These are phyloP conservation scores for Clistopyga incitator DNA, from an alignment of 2,888 invertebrate genomes.

Conservation along the genomic window DNA sequence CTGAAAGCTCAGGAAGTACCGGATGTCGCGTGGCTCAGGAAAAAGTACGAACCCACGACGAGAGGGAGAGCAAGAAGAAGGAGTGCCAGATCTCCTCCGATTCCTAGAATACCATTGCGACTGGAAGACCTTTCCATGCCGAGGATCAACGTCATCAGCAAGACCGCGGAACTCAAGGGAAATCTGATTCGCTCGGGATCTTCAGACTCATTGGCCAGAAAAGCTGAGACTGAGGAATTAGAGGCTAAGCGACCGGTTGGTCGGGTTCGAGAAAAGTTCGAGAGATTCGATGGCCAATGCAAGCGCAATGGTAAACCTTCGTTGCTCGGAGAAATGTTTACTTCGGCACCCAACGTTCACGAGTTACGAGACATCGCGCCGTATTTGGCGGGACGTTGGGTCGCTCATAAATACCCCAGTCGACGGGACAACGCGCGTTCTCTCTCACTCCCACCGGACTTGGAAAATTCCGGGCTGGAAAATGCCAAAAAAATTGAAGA, in stretches of 20 bases:
- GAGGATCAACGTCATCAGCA: conserved; percentile 95
- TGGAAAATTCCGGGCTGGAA: conserved; percentile 68
- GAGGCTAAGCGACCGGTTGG: conserved; percentile 87
- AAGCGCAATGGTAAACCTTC: conserved; percentile 84
- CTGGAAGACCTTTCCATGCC: conserved; percentile 93
- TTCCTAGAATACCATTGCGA: conserved; percentile 87
- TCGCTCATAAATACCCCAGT: conserved; percentile 91
- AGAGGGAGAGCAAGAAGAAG: conserved; percentile 85
- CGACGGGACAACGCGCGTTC: conserved; percentile 89
- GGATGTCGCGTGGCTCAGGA: conserved; percentile 87
- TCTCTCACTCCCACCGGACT: conserved; percentile 85
- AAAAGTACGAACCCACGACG: conserved; percentile 86
- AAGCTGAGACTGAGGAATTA: conserved; percentile 79
- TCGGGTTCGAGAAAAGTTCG: conserved; percentile 90
- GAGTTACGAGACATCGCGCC: conserved; percentile 92
- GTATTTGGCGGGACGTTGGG: conserved; percentile 92
- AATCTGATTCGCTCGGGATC: conserved; percentile 61
- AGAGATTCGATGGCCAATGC: conserved; percentile 82
- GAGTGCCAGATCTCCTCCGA: conserved; percentile 86
- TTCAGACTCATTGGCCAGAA: conserved; percentile 75
- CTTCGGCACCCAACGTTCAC: conserved; percentile 92
- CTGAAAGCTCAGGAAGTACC: conserved; percentile 85
- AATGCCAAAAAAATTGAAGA: conserved; percentile 25
- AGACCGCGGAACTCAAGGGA: conserved; percentile 88
- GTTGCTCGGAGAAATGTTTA: conserved; percentile 91